Evolutionary conservation across 2,888 invertebrate species (phyloP).

Genomic region (Linyphia triangularis): DNA sequence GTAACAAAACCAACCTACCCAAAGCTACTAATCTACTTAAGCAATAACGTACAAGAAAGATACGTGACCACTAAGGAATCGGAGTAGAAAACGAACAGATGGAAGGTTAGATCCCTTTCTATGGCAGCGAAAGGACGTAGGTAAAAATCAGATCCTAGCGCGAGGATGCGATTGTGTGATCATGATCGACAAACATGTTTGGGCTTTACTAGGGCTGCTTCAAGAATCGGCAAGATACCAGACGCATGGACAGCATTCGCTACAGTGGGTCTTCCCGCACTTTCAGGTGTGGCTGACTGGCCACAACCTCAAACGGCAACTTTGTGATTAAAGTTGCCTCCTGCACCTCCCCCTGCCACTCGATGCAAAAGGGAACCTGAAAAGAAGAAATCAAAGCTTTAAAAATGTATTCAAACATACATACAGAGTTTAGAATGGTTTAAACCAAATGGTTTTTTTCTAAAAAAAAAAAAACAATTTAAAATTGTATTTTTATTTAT

Average conservation of each 20-base stretch:
- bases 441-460: too few species aligned
- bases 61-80: conserved; percentile 24
- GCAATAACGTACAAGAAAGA: conserved; percentile 51
- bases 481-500: too few species aligned
- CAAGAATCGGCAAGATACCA: conserved; percentile 74
- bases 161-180: conserved; percentile 55
- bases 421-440: too few species aligned
- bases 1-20: conserved; percentile 40
- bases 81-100: conserved; percentile 48
- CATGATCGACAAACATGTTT: conserved; percentile 71
- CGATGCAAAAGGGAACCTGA: conserved; percentile 35
- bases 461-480: too few species aligned
- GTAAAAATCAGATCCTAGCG: conserved; percentile 48
- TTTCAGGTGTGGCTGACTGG: conserved; percentile 55
- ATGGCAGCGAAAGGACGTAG: conserved; percentile 20
- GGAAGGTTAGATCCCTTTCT: conserved; percentile 28
- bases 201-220: conserved; percentile 70
- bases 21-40: conserved; percentile 42
- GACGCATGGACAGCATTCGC: conserved; percentile 74
- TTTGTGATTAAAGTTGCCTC: conserved; percentile 41
- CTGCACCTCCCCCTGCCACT: conserved; percentile 67
- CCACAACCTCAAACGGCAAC: conserved; percentile 60
- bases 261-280: conserved; percentile 48
- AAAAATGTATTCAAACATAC: too few species aligned
- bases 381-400: conserved; percentile 36